Base-by-base conservation (phyloP, 2,797 vertebrate species). In the Chelon auratus region DNA sequence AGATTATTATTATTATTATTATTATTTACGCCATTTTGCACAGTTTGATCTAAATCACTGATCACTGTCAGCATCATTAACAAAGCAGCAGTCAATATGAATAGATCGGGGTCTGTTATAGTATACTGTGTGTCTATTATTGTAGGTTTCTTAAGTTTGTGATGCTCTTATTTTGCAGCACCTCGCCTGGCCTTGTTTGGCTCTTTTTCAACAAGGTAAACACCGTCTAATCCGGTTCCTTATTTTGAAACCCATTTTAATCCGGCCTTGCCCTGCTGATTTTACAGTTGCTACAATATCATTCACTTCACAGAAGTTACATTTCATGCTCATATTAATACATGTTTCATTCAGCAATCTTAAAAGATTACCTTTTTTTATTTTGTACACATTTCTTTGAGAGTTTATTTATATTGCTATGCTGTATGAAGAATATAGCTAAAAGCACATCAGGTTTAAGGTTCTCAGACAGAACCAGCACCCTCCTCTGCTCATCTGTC, bases 161-260 rank as follows among this genome's bases (percentile, higher is more conserved):
- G 15, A 64, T 79, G 37, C 0, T 52, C 67, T 54, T 72, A 2
- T 85, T 85, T 90, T 88, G 51, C 90, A 96, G 95, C 80, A 57
- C 91, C 93, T 82, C 93, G 93, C 54, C 85, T 95, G 61, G 73
- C 88, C 80, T 59, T 82, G 11, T 86, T 93, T 77, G 89, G 92
- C 73, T 85, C 70, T 18, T 92, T 93, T 64, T 93, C 91, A 82
- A 68, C 87, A 51, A 94, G 95, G 95, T 96, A 88, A 91, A 58
- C 9, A 22, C 22, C 33, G 14, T 37, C 8, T 78, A 60, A 83
- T 69, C 30, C 18, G 58, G 1, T 18, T 67, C 9, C 18, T 48
- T 18, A 8, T 71, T 47, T 48, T 9, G 0, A 66, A 55, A 48
- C 5, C 4, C 52, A 26, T 26, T 42, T 68, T 3, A 62, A n/a